phyloP scores from a whole-genome alignment of 1,140 invertebrate genomes.

The Matsumurasca onukii region DNA sequence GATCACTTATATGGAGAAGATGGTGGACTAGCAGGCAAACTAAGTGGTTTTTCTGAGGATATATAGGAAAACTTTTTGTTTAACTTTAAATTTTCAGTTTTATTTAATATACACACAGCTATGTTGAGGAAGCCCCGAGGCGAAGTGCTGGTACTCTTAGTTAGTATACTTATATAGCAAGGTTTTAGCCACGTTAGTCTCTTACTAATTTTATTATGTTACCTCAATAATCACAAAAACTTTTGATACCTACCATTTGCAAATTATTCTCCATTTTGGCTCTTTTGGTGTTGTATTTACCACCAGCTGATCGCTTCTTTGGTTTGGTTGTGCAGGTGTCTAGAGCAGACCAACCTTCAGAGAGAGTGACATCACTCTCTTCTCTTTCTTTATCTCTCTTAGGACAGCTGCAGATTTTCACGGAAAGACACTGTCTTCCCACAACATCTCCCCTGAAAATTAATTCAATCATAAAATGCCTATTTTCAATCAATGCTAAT shows the following conservation, averaged over 20 bases:
- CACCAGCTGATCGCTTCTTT: neutral
- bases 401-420: conserved; percentile 79
- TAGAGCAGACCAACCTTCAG: conserved; percentile 6
- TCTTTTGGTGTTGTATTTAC: conserved; percentile 1
- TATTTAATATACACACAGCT: neutral
- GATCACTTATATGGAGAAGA: too few species aligned
- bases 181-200: neutral
- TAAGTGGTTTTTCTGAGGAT: too few species aligned
- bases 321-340: conserved; percentile 12
- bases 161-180: neutral
- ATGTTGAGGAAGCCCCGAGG: neutral
- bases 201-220: neutral
- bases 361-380: conserved; percentile 49
- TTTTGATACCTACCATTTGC: neutral
- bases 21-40: too few species aligned
- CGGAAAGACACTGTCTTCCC: conserved; percentile 64
- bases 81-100: neutral
- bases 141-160: neutral
- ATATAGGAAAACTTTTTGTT: too few species aligned
- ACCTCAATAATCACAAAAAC: neutral
- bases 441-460: conserved; percentile 56
- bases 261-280: neutral
- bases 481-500: neutral
- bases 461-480: conserved; percentile 27
- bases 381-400: conserved; percentile 73